Conservation (phyloP, 1,140 invertebrate genomes). For the Bacillus rossius region DNA sequence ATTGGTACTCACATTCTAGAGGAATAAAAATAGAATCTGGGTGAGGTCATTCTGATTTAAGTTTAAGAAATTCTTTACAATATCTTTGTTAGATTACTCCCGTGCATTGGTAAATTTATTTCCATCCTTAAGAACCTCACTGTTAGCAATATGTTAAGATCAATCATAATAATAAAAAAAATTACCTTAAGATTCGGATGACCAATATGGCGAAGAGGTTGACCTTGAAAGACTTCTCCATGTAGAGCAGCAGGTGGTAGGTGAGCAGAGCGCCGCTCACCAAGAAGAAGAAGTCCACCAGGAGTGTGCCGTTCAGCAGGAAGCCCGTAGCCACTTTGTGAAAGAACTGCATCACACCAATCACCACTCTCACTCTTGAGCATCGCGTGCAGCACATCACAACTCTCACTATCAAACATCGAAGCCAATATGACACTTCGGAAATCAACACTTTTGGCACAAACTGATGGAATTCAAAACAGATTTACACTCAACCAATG, state of each 20-base stretch:
- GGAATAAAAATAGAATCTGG: too few relatives aligned
- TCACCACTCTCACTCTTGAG: constrained; percentile 5
- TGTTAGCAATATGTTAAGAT: too few relatives aligned
- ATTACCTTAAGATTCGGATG: constrained; percentile 29
- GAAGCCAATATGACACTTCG: background rate
- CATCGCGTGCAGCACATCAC: background rate
- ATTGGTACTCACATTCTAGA: too few relatives aligned
- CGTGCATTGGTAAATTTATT: too few relatives aligned
- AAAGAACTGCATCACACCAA: constrained; percentile 7
- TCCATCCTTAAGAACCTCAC: too few relatives aligned
- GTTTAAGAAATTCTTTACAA: too few relatives aligned
- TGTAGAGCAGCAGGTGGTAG: constrained; percentile 20
- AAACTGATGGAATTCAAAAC: too few relatives aligned
- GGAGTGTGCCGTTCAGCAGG: background rate
- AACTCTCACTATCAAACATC: background rate
- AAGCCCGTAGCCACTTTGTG: background rate
- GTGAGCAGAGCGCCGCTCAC: constrained; percentile 13
- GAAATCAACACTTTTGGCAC: too few relatives aligned
- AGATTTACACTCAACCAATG: too few relatives aligned
- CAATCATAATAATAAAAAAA: too few relatives aligned
- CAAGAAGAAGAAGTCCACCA: constrained; percentile 18
- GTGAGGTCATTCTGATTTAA: too few relatives aligned
- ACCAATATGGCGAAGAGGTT: constrained; percentile 22
- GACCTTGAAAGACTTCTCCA: constrained; percentile 20
- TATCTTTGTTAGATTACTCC: too few relatives aligned